Percentiles rank a stretch among this genome's conserved stretches.
Evolutionary conservation across 2,888 invertebrate species (phyloP).

Genomic region (Hipparchia sbordonii): DNA sequence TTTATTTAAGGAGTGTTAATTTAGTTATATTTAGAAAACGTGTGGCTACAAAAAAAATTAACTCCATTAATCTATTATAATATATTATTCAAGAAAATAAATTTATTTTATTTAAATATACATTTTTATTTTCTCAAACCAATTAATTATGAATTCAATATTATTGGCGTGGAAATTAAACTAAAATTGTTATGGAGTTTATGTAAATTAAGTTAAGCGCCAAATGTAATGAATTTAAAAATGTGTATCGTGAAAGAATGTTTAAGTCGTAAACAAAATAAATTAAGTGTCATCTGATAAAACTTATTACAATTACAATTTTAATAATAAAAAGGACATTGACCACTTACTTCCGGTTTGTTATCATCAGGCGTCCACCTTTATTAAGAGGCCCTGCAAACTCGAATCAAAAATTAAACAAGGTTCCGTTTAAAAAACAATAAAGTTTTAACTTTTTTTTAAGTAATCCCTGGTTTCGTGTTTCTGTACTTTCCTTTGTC

Average conservation of each 20-base stretch:
- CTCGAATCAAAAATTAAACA: not conserved
- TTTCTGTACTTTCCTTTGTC: too few relatives aligned
- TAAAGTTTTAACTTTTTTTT: not conserved
- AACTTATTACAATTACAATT: constrained; percentile 37
- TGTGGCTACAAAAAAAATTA: too few relatives aligned
- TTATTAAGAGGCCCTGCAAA: constrained; percentile 13
- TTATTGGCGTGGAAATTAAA: constrained; percentile 8
- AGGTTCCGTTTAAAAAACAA: not conserved
- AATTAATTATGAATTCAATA: not conserved
- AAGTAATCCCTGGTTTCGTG: too few relatives aligned
- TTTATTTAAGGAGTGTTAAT: too few relatives aligned
- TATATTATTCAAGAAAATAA: not conserved
- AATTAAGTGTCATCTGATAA: constrained; percentile 38
- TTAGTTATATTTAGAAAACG: too few relatives aligned
- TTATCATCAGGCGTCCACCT: constrained; percentile 29
- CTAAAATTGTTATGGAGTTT: constrained; percentile 15
- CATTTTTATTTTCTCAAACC: not conserved
- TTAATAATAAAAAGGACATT: constrained; percentile 25
- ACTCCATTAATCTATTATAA: too few relatives aligned
- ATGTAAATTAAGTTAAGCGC: constrained; percentile 26
- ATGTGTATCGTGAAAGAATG: constrained; percentile 26
- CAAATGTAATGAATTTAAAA: constrained; percentile 28
- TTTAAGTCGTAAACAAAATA: constrained; percentile 33
- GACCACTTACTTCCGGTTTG: constrained; percentile 33
- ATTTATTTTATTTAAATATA: not conserved